These are phyloP conservation scores for Corythornis vintsioides DNA, from an alignment of 2,113 vertebrate species.

Conservation along the genomic window DNA sequence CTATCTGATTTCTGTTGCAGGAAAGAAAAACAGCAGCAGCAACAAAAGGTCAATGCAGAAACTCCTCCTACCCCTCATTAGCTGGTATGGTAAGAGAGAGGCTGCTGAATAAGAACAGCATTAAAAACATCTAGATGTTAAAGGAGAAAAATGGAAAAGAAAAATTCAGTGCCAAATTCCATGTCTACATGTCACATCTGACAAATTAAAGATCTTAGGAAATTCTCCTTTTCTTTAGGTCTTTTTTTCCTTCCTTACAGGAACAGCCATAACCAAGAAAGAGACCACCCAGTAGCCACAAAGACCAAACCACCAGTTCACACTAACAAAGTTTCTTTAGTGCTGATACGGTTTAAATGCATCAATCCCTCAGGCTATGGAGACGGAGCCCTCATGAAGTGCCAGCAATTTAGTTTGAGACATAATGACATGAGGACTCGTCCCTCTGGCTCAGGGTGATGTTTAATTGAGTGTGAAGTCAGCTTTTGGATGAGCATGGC, in stretches of 20 bases:
- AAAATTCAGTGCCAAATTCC: background rate
- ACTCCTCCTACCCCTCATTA: background rate
- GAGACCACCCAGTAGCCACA: background rate
- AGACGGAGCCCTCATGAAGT: slow-evolving; percentile 9
- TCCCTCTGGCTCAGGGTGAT: slow-evolving; percentile 39
- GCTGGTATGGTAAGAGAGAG: rapidly evolving
- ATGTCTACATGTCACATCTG: background rate
- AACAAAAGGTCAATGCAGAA: slow-evolving; percentile 14
- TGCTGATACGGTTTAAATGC: background rate
- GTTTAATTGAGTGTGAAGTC: slow-evolving; percentile 54
- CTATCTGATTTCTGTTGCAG: background rate
- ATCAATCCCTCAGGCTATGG: background rate
- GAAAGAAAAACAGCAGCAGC: background rate
- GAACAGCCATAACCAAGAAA: background rate
- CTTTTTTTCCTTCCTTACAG: background rate
- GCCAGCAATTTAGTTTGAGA: slow-evolving; percentile 48
- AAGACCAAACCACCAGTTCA: background rate
- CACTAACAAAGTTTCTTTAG: background rate
- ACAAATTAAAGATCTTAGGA: background rate
- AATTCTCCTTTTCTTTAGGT: background rate
- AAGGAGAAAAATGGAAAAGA: background rate
- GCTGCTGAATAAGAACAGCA: background rate
- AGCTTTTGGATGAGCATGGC: background rate
- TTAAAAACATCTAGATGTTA: background rate
- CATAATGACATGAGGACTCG: slow-evolving; percentile 39